phyloP scores from a whole-genome alignment of 2,888 invertebrate genomes.

The Monopis laevigella region DNA sequence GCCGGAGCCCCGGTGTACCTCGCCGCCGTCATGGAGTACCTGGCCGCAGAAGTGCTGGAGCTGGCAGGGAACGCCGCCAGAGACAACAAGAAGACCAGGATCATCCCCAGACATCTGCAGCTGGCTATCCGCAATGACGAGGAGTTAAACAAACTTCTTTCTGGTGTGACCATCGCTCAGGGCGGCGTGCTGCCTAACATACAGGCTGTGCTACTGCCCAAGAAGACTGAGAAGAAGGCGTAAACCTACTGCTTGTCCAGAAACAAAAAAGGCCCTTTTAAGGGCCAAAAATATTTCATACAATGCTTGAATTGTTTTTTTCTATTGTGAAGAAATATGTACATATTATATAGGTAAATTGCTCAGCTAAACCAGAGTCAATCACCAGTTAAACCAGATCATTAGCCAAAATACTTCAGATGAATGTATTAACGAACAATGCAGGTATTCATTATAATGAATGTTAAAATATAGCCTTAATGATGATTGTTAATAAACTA shows the following conservation, averaged over 20 bases:
- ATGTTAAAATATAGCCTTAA: no score
- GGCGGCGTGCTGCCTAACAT: conserved; percentile 88
- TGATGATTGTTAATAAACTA: no score
- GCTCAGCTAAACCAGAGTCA: no score
- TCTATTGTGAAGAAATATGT: no score
- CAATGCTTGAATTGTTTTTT: background rate
- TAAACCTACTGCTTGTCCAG: conserved; percentile 16
- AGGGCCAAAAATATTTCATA: conserved; percentile 20
- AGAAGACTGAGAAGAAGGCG: conserved; percentile 49
- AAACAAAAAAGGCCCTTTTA: conserved; percentile 27
- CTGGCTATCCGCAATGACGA: conserved; percentile 84
- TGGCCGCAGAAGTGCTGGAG: conserved; percentile 75
- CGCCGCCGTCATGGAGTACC: conserved; percentile 72
- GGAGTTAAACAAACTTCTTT: conserved; percentile 79
- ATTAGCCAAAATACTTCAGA: no score
- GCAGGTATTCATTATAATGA: no score
- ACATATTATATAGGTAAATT: no score
- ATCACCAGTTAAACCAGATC: no score
- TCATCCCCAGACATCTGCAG: conserved; percentile 82
- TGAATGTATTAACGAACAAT: no score
- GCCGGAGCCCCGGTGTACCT: conserved; percentile 63
- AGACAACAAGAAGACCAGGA: conserved; percentile 77
- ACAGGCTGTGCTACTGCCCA: conserved; percentile 77
- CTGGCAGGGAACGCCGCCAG: conserved; percentile 73
- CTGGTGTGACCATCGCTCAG: conserved; percentile 83